These are phyloP conservation scores for Microvelia longipes DNA, from an alignment of 1,140 invertebrate genomes.

Conservation along the genomic window DNA sequence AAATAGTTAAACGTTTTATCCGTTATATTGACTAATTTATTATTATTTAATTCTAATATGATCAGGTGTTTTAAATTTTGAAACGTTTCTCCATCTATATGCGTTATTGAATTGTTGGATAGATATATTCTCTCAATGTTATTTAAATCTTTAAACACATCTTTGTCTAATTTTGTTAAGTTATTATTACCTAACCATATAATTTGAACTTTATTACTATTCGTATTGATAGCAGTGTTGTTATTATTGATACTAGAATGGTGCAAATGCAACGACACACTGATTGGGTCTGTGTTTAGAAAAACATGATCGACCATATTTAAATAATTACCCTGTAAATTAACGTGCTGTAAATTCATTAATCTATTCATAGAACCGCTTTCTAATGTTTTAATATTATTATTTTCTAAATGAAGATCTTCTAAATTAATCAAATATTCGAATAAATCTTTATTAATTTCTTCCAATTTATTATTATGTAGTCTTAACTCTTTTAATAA, in stretches of 20 bases:
- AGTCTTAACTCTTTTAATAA: constrained; percentile 63
- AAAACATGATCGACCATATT: constrained; percentile 65
- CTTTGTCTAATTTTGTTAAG: constrained; percentile 49
- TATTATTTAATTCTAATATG: constrained; percentile 62
- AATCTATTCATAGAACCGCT: constrained; percentile 66
- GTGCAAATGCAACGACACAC: constrained; percentile 72
- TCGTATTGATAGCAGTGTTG: constrained; percentile 58
- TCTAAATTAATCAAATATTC: constrained; percentile 58
- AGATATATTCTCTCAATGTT: constrained; percentile 62
- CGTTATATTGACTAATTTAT: constrained; percentile 46
- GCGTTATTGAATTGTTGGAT: constrained; percentile 62
- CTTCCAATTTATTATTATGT: constrained; percentile 64
- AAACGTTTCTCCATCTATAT: constrained; percentile 65
- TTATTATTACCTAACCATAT: constrained; percentile 75
- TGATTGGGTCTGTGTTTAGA: constrained; percentile 46
- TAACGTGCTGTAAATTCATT: constrained; percentile 69
- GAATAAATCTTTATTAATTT: constrained; percentile 61
- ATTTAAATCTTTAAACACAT: constrained; percentile 55
- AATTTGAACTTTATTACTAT: constrained; percentile 63
- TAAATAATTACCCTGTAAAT: constrained; percentile 67
- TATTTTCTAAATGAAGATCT: constrained; percentile 76
- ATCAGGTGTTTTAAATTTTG: constrained; percentile 53
- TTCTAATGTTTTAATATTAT: constrained; percentile 63
- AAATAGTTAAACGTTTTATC: constrained; percentile 48
- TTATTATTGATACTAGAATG: constrained; percentile 61